Evolutionary conservation across 1,140 invertebrate species (phyloP).

Genomic region (Drosophila willistoni): DNA sequence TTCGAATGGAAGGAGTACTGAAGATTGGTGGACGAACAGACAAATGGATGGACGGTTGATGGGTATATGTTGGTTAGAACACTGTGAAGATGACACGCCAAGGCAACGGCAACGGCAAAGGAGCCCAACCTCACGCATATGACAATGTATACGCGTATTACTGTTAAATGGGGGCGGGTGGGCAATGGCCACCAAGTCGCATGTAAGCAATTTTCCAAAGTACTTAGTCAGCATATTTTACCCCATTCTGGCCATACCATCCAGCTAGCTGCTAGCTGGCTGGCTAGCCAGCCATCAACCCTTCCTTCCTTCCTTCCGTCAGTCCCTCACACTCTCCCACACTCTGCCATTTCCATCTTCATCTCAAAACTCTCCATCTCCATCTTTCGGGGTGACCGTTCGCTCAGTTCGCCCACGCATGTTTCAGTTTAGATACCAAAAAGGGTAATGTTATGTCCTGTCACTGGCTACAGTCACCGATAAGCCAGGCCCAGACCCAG

Average conservation of each 20-base stretch:
- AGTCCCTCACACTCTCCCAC: neutral
- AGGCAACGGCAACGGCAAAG: neutral
- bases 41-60: slow-evolving; percentile 39
- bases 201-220: slow-evolving; percentile 79
- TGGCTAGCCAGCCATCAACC: neutral
- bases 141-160: slow-evolving; percentile 57
- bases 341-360: neutral
- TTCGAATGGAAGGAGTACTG: neutral
- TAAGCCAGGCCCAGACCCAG: slow-evolving; percentile 38
- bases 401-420: slow-evolving; percentile 63
- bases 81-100: slow-evolving; percentile 36
- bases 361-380: neutral
- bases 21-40: slow-evolving; percentile 27
- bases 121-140: slow-evolving; percentile 46
- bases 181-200: slow-evolving; percentile 50
- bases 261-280: too few species aligned
- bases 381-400: slow-evolving; percentile 62
- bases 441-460: slow-evolving; percentile 79
- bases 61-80: neutral
- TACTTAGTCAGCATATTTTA: slow-evolving; percentile 80
- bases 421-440: slow-evolving; percentile 64
- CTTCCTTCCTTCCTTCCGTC: neutral
- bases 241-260: slow-evolving; percentile 41
- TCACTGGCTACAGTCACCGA: slow-evolving; percentile 70
- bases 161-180: slow-evolving; percentile 55